Conservation (phyloP, 2,888 invertebrate species). For the Shargacucullia verbasci region DNA sequence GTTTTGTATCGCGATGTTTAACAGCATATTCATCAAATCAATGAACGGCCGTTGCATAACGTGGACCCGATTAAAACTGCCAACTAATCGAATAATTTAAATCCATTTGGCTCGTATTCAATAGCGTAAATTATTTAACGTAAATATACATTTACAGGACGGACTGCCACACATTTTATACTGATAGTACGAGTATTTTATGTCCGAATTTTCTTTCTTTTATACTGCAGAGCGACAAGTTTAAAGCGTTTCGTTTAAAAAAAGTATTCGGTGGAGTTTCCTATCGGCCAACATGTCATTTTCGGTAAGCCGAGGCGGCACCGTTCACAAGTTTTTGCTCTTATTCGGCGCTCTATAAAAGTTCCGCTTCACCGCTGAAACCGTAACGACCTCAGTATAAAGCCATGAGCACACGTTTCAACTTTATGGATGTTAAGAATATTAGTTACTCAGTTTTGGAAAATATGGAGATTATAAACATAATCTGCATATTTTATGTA, state of each 20-base stretch:
- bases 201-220: constrained; percentile 21
- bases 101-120: constrained; percentile 45
- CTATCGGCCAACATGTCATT: constrained; percentile 57
- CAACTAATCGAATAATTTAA: constrained; percentile 56
- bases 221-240: constrained; percentile 29
- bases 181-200: constrained; percentile 21
- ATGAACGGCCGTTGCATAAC: constrained; percentile 44
- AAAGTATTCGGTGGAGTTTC: constrained; percentile 30
- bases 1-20: constrained; percentile 24
- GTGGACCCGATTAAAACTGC: constrained; percentile 48
- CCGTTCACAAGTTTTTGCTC: constrained; percentile 55
- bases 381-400: constrained; percentile 46
- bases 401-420: constrained; percentile 33
- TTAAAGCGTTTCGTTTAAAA: constrained; percentile 33
- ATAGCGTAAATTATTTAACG: constrained; percentile 46
- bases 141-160: constrained; percentile 30
- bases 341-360: constrained; percentile 59
- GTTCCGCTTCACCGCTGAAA: constrained; percentile 53
- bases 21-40: constrained; percentile 53
- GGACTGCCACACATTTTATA: constrained; percentile 23
- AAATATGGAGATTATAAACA: constrained; percentile 17
- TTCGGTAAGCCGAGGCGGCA: constrained; percentile 52
- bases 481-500: constrained; percentile 28
- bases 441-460: constrained; percentile 11
- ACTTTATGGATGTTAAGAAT: constrained; percentile 6